These are phyloP conservation scores for Melanotaenia parkinsoni DNA, from an alignment of 2,797 vertebrate species.

Conservation along the genomic window DNA sequence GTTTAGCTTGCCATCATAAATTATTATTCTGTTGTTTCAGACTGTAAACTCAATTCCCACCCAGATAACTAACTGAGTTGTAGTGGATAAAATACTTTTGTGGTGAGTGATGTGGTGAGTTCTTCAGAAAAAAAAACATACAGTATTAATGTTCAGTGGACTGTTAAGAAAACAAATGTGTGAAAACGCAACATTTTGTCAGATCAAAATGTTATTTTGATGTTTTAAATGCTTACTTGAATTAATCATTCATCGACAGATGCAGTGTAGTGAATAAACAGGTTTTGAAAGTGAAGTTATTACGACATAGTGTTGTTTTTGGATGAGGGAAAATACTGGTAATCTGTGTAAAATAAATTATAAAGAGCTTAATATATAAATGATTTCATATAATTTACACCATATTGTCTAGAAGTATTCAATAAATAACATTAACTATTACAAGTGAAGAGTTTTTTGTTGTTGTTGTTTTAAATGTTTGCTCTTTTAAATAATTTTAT, in stretches of 20 bases:
- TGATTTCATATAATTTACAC: no score
- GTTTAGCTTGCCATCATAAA: constrained; percentile 14
- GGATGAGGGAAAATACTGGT: no score
- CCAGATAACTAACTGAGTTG: constrained; percentile 11
- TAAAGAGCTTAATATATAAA: no score
- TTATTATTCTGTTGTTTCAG: constrained; percentile 25
- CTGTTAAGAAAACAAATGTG: not conserved
- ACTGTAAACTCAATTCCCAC: constrained; percentile 16
- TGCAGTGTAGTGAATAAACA: constrained; percentile 45
- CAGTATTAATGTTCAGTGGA: constrained; percentile 29
- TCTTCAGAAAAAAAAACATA: constrained; percentile 13
- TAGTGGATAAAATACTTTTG: constrained; percentile 21
- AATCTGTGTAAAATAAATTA: no score
- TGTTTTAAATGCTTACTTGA: constrained; percentile 23
- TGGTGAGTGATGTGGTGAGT: constrained; percentile 29
- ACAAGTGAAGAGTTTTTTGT: no score
- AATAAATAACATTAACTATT: no score
- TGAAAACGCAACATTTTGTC: constrained; percentile 22
- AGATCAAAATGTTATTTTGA: constrained; percentile 31
- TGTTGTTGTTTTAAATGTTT: no score
- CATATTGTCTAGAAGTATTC: no score
- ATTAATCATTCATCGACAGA: constrained; percentile 23
- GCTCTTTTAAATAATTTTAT: no score
- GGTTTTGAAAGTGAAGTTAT: not conserved
- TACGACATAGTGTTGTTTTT: not conserved